Conservation (phyloP, 2,888 invertebrate species). For the Xanthorhoe spadicearia region DNA sequence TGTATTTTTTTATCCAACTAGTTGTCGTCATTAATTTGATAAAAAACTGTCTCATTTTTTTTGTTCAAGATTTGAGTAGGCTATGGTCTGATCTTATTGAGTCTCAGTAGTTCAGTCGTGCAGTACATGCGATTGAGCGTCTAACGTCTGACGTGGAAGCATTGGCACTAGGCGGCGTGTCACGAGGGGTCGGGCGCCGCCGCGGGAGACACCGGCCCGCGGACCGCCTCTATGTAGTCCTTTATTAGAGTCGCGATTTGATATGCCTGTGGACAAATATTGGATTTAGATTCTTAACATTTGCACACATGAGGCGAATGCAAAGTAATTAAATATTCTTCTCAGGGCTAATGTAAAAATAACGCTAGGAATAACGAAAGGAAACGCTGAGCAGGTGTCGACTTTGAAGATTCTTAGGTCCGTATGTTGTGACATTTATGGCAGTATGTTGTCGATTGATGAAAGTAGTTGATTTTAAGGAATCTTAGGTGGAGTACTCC, state of each 20-base stretch:
- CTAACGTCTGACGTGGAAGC: slow-evolving; percentile 81
- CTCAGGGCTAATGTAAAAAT: no score
- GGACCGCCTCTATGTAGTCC: slow-evolving; percentile 89
- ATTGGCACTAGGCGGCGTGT: slow-evolving; percentile 82
- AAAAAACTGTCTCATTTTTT: not conserved
- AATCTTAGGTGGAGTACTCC: no score
- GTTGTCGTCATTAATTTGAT: no score
- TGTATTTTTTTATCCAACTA: no score
- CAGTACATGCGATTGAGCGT: slow-evolving; percentile 1
- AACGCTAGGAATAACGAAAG: no score
- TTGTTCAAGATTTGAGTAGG: not conserved
- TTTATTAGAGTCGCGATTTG: slow-evolving; percentile 96
- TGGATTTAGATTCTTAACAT: not conserved
- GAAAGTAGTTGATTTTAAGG: no score
- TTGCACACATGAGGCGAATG: not conserved
- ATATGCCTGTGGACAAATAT: slow-evolving; percentile 87
- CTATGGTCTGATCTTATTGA: not conserved
- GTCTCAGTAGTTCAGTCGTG: not conserved
- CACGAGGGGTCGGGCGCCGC: slow-evolving; percentile 60
- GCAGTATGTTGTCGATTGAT: no score
- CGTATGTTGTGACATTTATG: no score
- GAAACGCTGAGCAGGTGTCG: no score
- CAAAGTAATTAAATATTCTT: no score
- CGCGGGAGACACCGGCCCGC: slow-evolving; percentile 77
- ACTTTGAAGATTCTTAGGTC: no score